Evolutionary conservation across 2,888 invertebrate species (phyloP).

Genomic region (Fragum whitleyi): DNA sequence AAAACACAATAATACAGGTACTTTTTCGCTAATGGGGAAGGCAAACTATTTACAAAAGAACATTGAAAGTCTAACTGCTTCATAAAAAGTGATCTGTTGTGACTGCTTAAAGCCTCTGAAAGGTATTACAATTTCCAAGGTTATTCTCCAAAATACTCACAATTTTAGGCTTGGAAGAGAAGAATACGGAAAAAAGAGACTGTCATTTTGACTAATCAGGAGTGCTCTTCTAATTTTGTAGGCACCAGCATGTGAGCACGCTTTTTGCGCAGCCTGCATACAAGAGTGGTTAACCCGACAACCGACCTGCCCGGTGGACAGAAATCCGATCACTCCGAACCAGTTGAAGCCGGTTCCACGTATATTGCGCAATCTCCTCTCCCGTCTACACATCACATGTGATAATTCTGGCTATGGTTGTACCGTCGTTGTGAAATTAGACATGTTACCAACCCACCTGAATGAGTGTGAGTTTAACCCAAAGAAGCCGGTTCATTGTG

Average conservation of each 20-base stretch:
- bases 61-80: too few species aligned
- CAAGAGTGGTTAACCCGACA: constrained; percentile 97
- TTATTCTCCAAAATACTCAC: too few species aligned
- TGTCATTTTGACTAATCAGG: too few species aligned
- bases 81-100: too few species aligned
- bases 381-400: constrained; percentile 94
- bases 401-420: constrained; percentile 93
- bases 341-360: constrained; percentile 96
- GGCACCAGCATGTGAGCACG: constrained; percentile 98
- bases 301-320: constrained; percentile 97
- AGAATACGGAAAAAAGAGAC: too few species aligned
- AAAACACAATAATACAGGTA: too few species aligned
- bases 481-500: constrained; percentile 96
- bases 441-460: constrained; percentile 93
- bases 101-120: too few species aligned
- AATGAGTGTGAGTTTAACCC: constrained; percentile 97
- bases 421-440: constrained; percentile 93
- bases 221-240: constrained; percentile 85
- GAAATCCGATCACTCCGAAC: constrained; percentile 93
- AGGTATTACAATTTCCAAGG: too few species aligned
- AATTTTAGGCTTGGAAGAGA: too few species aligned
- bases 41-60: too few species aligned
- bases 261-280: constrained; percentile 96
- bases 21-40: too few species aligned
- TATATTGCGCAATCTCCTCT: constrained; percentile 95